These are phyloP conservation scores for Heteractis magnifica DNA, from an alignment of 92 coral and sea anemone species.

Conservation along the genomic window DNA sequence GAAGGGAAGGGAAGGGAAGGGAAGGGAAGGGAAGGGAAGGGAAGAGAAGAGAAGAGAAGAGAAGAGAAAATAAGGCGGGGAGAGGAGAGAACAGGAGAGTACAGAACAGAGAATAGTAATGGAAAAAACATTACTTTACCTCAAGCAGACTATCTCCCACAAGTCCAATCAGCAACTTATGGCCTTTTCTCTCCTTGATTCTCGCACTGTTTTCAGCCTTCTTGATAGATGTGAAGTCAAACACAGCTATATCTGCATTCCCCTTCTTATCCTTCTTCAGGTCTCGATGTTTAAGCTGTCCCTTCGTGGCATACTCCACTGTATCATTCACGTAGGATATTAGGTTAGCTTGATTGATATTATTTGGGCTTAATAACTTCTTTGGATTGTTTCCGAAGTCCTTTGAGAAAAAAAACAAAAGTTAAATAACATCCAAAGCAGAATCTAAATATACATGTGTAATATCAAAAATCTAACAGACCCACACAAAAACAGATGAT, in stretches of 20 bases:
- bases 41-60: neutral
- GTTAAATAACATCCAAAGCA: too few relatives aligned
- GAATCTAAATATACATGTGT: too few relatives aligned
- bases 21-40: too few relatives aligned
- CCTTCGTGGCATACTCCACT: constrained; percentile 84
- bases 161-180: constrained; percentile 75
- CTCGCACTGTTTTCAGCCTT: constrained; percentile 94
- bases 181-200: constrained; percentile 87
- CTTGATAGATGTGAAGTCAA: constrained; percentile 96
- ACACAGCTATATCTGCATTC: constrained; percentile 80
- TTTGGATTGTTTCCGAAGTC: constrained; percentile 65
- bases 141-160: constrained; percentile 97
- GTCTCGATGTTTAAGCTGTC: constrained; percentile 65
- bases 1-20: too few relatives aligned
- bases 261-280: constrained; percentile 55
- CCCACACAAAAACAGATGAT: too few relatives aligned
- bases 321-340: constrained; percentile 74
- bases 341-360: constrained; percentile 63
- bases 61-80: neutral
- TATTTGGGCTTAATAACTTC: constrained; percentile 61
- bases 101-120: neutral
- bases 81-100: neutral
- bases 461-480: too few relatives aligned
- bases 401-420: constrained; percentile 22
- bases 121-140: constrained; percentile 37